phyloP scores from a whole-genome alignment of 2,113 vertebrate species.

The Platycercus adscitus region DNA sequence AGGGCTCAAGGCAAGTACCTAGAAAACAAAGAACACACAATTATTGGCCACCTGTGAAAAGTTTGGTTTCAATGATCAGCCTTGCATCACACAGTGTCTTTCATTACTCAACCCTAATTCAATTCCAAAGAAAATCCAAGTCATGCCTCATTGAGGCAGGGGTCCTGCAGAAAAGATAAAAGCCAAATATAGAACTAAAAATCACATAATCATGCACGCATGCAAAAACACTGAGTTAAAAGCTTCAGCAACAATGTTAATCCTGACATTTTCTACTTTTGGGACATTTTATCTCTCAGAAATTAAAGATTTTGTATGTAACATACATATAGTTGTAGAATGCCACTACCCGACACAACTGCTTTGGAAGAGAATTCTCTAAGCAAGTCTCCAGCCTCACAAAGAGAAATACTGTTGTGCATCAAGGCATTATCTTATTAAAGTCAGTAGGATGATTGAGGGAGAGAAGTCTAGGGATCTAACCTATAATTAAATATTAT shows the following conservation, averaged over 20 bases:
- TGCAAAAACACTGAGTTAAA: not conserved
- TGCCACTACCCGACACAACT: not conserved
- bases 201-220: not conserved
- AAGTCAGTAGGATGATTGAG: not conserved
- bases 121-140: slow-evolving; percentile 8
- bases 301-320: not conserved
- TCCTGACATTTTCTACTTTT: not conserved
- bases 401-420: not conserved
- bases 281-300: not conserved
- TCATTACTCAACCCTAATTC: slow-evolving; percentile 29
- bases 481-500: not conserved
- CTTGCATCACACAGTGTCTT: not conserved
- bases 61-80: slow-evolving; percentile 37
- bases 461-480: not conserved
- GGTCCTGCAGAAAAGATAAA: slow-evolving; percentile 22
- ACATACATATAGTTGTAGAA: not conserved
- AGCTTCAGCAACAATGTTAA: not conserved
- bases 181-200: not conserved
- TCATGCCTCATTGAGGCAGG: not conserved
- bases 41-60: slow-evolving; percentile 50
- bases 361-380: not conserved
- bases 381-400: not conserved
- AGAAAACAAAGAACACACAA: slow-evolving; percentile 44
- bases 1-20: slow-evolving; percentile 23
- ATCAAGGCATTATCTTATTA: not conserved